A percentile compares a stretch with the other conserved stretches of the same genome.
Conservation (phyloP, 2,797 vertebrate species). For the Sebastolobus alascanus region DNA sequence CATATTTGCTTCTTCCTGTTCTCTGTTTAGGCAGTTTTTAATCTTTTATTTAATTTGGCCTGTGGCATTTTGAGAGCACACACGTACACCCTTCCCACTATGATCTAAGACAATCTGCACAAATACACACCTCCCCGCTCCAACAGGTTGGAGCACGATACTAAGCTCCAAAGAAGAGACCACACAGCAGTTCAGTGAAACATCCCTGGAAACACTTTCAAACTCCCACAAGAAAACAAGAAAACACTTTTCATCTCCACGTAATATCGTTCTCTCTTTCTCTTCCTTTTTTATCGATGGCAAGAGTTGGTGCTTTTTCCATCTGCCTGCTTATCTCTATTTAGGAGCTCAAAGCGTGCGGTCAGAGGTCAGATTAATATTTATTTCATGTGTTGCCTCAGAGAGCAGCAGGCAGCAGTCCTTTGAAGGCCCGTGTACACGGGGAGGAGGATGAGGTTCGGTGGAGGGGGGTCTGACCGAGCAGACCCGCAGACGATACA, state of each 20-base stretch:
- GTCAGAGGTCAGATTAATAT: constrained; percentile 87
- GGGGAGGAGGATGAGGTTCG: constrained; percentile 55
- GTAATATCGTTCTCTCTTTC: constrained; percentile 16
- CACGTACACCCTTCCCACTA: constrained; percentile 32
- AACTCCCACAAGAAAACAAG: constrained; percentile 23
- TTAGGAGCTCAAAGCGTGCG: constrained; percentile 70
- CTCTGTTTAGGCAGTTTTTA: neutral
- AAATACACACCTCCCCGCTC: constrained; percentile 63
- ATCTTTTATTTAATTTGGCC: constrained; percentile 24
- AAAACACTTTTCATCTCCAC: constrained; percentile 16
- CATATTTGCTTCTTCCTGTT: constrained; percentile 2
- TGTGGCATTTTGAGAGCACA: constrained; percentile 26
- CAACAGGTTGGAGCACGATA: constrained; percentile 75
- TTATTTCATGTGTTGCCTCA: constrained; percentile 84
- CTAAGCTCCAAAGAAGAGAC: constrained; percentile 62
- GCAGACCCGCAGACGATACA: constrained; percentile 67
- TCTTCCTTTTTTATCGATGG: constrained; percentile 12
- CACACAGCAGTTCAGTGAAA: constrained; percentile 65
- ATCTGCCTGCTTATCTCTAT: constrained; percentile 66
- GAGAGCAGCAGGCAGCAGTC: constrained; percentile 73
- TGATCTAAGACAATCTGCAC: constrained; percentile 51
- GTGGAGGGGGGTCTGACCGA: constrained; percentile 53
- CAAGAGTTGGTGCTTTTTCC: constrained; percentile 34
- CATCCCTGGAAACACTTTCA: constrained; percentile 40
- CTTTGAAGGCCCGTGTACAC: constrained; percentile 80